Conservation (phyloP, 2,797 vertebrate genomes). For the Sebastes steindachneri region DNA sequence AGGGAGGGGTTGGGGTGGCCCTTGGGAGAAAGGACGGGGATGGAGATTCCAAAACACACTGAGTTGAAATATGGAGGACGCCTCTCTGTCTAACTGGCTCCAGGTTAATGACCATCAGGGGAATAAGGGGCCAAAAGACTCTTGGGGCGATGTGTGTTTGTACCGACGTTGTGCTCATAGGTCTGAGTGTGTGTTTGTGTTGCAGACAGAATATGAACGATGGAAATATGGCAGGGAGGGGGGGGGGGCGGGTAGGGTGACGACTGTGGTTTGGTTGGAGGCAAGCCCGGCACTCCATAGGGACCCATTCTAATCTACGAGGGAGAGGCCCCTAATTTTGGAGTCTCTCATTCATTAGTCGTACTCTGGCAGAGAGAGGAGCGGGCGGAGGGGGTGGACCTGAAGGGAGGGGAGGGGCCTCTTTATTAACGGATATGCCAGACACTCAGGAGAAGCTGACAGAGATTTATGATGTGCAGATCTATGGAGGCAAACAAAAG, state of each 20-base stretch:
- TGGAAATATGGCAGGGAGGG: slow-evolving; percentile 37
- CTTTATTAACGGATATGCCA: slow-evolving; percentile 75
- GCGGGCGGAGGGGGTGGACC: slow-evolving; percentile 47
- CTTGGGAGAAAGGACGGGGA: slow-evolving; percentile 35
- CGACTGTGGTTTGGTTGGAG: slow-evolving; percentile 69
- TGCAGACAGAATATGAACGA: slow-evolving; percentile 65
- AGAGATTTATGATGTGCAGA: slow-evolving; percentile 81
- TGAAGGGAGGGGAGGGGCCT: slow-evolving; percentile 62
- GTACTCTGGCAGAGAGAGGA: slow-evolving; percentile 63
- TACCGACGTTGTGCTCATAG: not conserved
- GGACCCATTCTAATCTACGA: slow-evolving; percentile 78
- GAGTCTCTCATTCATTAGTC: slow-evolving; percentile 81
- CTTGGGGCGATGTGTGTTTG: slow-evolving; percentile 41
- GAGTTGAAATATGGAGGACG: slow-evolving; percentile 70
- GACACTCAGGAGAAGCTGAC: slow-evolving; percentile 76
- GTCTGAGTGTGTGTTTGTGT: slow-evolving; percentile 48
- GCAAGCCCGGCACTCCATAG: slow-evolving; percentile 64
- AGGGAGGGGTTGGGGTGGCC: slow-evolving; percentile 9
- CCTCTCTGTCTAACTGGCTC: slow-evolving; percentile 63
- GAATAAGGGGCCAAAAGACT: slow-evolving; percentile 67
- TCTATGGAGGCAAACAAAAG: slow-evolving; percentile 76
- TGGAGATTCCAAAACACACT: slow-evolving; percentile 61
- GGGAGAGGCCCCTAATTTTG: slow-evolving; percentile 77
- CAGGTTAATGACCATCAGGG: slow-evolving; percentile 79
- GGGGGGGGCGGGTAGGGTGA: slow-evolving; percentile 19